A percentile compares a stretch with the other conserved stretches of the same genome.
Conservation (phyloP, 2,113 vertebrate species). For the Uria aalge region DNA sequence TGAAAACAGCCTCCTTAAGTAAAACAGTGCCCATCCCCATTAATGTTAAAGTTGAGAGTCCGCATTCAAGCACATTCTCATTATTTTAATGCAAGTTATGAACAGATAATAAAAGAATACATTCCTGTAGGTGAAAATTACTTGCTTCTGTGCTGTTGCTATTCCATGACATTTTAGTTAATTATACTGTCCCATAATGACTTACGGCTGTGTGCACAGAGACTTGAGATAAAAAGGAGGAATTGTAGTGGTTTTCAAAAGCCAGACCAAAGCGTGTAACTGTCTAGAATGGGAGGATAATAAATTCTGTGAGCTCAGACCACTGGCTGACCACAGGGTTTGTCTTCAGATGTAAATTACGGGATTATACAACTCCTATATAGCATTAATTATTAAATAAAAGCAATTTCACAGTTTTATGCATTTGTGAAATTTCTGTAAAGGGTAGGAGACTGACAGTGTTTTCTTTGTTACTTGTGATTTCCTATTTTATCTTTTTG, state of each 20-base stretch:
- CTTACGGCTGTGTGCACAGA: background rate
- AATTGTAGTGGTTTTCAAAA: background rate
- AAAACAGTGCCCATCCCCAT: background rate
- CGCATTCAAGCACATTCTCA: background rate
- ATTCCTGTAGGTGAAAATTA: slow-evolving; percentile 16
- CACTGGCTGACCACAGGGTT: background rate
- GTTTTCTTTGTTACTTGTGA: background rate
- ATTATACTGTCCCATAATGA: slow-evolving; percentile 7
- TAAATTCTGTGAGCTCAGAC: background rate
- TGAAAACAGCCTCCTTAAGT: background rate
- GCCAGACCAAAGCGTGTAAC: background rate
- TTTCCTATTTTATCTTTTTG: background rate
- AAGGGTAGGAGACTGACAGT: background rate
- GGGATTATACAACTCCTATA: background rate
- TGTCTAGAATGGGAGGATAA: background rate
- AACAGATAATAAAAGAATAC: background rate
- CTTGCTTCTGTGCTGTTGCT: background rate
- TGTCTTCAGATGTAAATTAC: background rate
- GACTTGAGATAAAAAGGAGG: background rate
- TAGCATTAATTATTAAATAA: background rate
- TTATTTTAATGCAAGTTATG: background rate
- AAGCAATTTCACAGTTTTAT: background rate
- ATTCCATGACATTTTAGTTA: slow-evolving; percentile 38
- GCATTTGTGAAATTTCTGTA: background rate
- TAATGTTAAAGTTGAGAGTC: background rate